Conservation (phyloP, 2,113 vertebrate species). For the Crotalus helleri region DNA sequence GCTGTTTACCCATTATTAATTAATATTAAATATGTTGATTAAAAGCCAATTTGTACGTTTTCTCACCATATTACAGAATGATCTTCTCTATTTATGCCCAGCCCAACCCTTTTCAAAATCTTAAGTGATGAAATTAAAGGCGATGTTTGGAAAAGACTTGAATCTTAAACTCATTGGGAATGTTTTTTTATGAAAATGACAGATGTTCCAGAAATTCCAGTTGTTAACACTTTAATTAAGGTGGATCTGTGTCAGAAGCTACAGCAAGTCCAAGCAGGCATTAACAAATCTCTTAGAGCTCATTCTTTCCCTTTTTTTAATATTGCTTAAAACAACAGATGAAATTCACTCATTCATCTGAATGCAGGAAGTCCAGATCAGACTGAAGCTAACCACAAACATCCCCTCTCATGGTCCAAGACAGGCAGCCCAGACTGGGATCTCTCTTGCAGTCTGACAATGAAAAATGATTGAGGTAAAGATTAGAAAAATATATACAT, state of each 20-base stretch:
- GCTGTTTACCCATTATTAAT: conserved; percentile 75
- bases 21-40: conserved; percentile 75
- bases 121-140: conserved; percentile 23
- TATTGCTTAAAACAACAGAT: conserved; percentile 15
- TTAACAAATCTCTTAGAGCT: background rate
- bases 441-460: background rate
- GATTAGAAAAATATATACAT: fast-evolving
- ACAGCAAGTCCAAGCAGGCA: conserved; percentile 33
- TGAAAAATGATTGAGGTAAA: fast-evolving
- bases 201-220: conserved; percentile 56
- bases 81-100: conserved; percentile 11
- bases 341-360: background rate
- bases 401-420: background rate
- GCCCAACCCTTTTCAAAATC: conserved; percentile 27
- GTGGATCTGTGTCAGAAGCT: background rate
- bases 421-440: background rate
- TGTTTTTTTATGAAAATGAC: conserved; percentile 32
- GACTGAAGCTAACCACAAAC: background rate
- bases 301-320: background rate
- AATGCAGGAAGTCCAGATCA: conserved; percentile 1
- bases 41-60: conserved; percentile 70
- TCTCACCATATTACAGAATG: conserved; percentile 55
- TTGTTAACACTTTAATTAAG: conserved; percentile 50
- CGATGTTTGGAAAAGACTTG: conserved; percentile 6
- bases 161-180: conserved; percentile 16